A percentile compares a stretch with the other conserved stretches of the same genome.
These are phyloP conservation scores for Engraulis encrasicolus DNA, from an alignment of 2,113 vertebrate species.

Conservation along the genomic window DNA sequence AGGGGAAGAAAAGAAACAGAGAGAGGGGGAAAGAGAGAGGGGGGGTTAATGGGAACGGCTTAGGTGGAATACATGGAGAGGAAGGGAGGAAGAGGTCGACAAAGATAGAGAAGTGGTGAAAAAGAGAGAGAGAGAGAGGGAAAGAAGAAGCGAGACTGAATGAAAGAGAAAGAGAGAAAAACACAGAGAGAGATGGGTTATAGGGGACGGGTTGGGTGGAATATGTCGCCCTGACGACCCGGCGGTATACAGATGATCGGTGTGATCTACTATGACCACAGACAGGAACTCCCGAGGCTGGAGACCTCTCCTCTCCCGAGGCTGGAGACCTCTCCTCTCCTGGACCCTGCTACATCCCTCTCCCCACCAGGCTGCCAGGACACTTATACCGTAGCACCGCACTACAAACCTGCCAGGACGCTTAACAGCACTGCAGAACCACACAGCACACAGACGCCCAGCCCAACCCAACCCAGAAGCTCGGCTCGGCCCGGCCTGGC, in stretches of 20 bases:
- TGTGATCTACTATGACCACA: conserved; percentile 30
- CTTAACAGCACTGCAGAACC: too few relatives aligned
- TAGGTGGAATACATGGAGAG: too few relatives aligned
- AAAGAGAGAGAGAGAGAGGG: too few relatives aligned
- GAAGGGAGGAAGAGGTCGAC: not conserved
- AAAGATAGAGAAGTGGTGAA: not conserved
- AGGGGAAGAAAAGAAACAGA: not conserved
- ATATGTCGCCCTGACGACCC: conserved; percentile 25
- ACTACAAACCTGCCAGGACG: too few relatives aligned
- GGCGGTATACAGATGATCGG: conserved; percentile 22
- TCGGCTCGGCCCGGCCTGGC: not conserved
- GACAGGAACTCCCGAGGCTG: conserved; percentile 18
- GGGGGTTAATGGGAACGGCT: too few relatives aligned
- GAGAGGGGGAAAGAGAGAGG: too few relatives aligned
- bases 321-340: conserved; percentile 20
- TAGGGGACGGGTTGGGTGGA: conserved; percentile 2
- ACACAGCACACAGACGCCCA: too few relatives aligned
- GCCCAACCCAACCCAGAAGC: not conserved
- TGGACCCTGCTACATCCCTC: conserved; percentile 53
- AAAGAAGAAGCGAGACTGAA: too few relatives aligned
- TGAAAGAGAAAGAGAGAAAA: conserved; percentile 1
- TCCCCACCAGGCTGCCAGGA: too few relatives aligned
- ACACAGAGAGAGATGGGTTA: not conserved
- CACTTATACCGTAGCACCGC: too few relatives aligned
- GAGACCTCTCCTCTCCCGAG: conserved; percentile 5